phyloP scores from a whole-genome alignment of 1,140 invertebrate genomes.

The Camponotus vicinus region DNA sequence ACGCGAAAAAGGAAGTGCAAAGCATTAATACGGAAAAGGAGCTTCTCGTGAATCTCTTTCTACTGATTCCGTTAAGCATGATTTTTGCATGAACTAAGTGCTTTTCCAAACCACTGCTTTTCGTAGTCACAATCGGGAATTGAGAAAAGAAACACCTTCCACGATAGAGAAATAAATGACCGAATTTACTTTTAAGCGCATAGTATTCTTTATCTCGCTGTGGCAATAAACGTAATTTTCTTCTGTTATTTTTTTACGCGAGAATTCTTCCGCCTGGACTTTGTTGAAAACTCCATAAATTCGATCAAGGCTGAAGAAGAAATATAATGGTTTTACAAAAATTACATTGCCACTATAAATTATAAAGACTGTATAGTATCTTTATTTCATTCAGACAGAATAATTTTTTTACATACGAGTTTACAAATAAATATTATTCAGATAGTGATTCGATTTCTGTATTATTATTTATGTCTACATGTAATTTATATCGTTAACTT shows the following conservation, averaged over 20 bases:
- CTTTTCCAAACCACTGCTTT: conserved; percentile 21
- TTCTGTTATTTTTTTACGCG: conserved; percentile 1
- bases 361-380: not conserved
- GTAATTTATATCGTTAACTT: not conserved
- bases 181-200: conserved; percentile 64
- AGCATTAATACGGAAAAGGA: conserved; percentile 37
- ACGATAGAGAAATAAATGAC: conserved; percentile 61
- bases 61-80: conserved; percentile 36
- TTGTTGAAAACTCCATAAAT: not conserved
- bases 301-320: not conserved
- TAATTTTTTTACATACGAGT: not conserved
- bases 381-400: not conserved
- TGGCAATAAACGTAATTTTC: not conserved
- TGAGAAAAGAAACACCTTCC: conserved; percentile 25
- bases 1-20: conserved; percentile 23
- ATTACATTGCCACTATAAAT: not conserved
- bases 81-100: conserved; percentile 43
- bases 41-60: conserved; percentile 28
- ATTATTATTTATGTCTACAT: not conserved
- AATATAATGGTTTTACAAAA: not conserved
- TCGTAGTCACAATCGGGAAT: conserved; percentile 50
- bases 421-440: not conserved
- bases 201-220: not conserved
- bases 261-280: not conserved
- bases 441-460: not conserved